These are phyloP conservation scores for Chlorops oryzae DNA, from an alignment of 1,140 invertebrate genomes.

Conservation along the genomic window DNA sequence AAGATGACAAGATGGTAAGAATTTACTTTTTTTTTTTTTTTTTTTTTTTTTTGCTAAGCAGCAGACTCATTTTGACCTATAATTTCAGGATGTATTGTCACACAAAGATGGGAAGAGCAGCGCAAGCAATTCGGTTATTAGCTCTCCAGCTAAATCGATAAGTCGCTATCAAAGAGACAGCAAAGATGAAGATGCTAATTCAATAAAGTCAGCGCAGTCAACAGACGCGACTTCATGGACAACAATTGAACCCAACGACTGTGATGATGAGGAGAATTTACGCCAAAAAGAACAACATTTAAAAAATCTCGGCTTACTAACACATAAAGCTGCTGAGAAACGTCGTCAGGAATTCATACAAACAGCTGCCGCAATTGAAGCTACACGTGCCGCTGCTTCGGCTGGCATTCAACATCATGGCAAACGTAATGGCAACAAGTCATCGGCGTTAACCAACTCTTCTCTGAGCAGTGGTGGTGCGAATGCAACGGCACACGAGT, in stretches of 20 bases:
- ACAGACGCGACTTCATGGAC: slow-evolving; percentile 9
- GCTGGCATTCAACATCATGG: slow-evolving; percentile 40
- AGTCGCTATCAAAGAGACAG: neutral
- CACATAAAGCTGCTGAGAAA: slow-evolving; percentile 54
- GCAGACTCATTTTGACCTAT: too few relatives aligned
- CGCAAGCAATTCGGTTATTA: slow-evolving; percentile 1
- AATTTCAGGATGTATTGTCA: too few relatives aligned
- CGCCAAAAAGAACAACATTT: slow-evolving; percentile 58
- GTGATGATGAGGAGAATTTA: slow-evolving; percentile 22
- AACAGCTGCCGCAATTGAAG: slow-evolving; percentile 20
- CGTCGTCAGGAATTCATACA: slow-evolving; percentile 48
- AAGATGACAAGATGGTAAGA: too few relatives aligned
- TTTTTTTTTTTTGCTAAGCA: too few relatives aligned
- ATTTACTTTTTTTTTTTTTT: too few relatives aligned
- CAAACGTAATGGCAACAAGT: slow-evolving; percentile 21
- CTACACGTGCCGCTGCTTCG: slow-evolving; percentile 25
- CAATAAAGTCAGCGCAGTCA: slow-evolving; percentile 14
- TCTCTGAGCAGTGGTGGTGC: slow-evolving; percentile 28
- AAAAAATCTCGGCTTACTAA: slow-evolving; percentile 58
- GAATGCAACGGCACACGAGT: slow-evolving; percentile 46
- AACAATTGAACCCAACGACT: slow-evolving; percentile 12
- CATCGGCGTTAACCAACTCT: neutral
- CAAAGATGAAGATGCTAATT: slow-evolving; percentile 14
- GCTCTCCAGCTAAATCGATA: slow-evolving; percentile 1
- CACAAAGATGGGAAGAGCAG: too few relatives aligned